Conservation (phyloP, 37 sponge, comb jelly and placozoan genomes). For the Dysidea cf. avara region DNA sequence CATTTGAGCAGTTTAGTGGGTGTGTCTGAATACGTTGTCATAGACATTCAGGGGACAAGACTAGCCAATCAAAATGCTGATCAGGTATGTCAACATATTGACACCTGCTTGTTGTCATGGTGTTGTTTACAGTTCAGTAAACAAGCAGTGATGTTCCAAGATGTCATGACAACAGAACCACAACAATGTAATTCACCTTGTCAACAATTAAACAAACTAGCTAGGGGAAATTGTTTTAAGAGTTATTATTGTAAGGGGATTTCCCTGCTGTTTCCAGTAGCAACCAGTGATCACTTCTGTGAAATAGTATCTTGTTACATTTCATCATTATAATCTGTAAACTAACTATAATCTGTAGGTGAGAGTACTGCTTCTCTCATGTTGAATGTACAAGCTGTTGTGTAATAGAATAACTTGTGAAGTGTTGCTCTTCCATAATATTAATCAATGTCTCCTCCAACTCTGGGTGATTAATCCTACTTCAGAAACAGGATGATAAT, state of each 20-base stretch:
- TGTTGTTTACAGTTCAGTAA: constrained; percentile 19
- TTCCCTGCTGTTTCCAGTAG: constrained; percentile 71
- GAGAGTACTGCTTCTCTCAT: no score
- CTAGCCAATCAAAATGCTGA: constrained; percentile 11
- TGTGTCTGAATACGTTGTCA: constrained; percentile 58
- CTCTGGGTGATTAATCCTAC: no score
- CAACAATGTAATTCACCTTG: no score
- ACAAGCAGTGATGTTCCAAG: constrained; percentile 41
- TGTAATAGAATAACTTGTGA: no score
- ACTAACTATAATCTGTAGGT: no score
- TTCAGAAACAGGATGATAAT: no score
- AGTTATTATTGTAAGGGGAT: constrained; percentile 74
- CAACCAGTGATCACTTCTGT: constrained; percentile 52
- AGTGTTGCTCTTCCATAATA: no score
- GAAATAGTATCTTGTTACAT: no score
- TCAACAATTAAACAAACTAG: constrained; percentile 45
- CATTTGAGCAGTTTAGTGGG: constrained; percentile 60
- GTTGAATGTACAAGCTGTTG: no score
- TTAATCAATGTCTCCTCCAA: no score
- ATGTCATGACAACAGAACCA: no score
- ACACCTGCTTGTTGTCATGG: constrained; percentile 4
- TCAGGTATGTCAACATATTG: constrained; percentile 17
- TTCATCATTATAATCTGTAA: no score
- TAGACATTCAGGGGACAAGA: constrained; percentile 54
- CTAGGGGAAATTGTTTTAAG: constrained; percentile 66